Evolutionary conservation across 2,113 vertebrate genomes (phyloP), one percentile per base, ranked within the genome.

Genomic region (Excalfactoria chinensis): DNA sequence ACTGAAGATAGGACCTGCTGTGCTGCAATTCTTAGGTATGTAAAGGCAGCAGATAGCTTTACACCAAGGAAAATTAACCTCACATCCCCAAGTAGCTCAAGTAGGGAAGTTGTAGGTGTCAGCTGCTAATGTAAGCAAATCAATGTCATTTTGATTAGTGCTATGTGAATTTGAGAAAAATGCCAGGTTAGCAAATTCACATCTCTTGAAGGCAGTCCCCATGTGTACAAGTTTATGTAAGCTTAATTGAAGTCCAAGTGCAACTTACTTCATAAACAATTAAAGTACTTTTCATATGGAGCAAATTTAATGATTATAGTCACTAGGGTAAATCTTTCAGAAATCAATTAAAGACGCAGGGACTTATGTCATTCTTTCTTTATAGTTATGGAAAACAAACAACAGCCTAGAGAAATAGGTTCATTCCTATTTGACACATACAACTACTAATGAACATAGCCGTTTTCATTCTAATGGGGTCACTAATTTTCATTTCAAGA

Each of bases 171-270:
- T 60, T 74, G 35, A 80, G 58, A 86, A 94, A 83, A 87, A 41
- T 91, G 79, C 41, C n/a, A 87, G 17, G 30, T 68, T 88, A 68
- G 59, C 71, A 85, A 91, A 89, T 86, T 70, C 19, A n/a, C 48
- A 86, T 89, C 10, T 92, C 84, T 68, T 77, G 32, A 62, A 94
- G 34, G 11, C 56, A 34, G 10, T 58, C 44, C 73, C 59, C 34
- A 69, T 48, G 46, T 49, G 64, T 17, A 3, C 34, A 64, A 62
- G 62, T 35, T 74, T 93, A 63, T 75, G 22, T 78, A 87, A 95
- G 13, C n/a, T 73, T 96, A 95, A 95, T 59, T 93, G 34, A 96
- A 95, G 66, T 75, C 43, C 91, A 70, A 95, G 53, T 53, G 30
- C 21, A 93, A 89, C 78, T 84, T 51, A 12, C 59, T 74, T 26